phyloP scores from a whole-genome alignment of 2,113 vertebrate genomes.

The Burhinus oedicnemus region DNA sequence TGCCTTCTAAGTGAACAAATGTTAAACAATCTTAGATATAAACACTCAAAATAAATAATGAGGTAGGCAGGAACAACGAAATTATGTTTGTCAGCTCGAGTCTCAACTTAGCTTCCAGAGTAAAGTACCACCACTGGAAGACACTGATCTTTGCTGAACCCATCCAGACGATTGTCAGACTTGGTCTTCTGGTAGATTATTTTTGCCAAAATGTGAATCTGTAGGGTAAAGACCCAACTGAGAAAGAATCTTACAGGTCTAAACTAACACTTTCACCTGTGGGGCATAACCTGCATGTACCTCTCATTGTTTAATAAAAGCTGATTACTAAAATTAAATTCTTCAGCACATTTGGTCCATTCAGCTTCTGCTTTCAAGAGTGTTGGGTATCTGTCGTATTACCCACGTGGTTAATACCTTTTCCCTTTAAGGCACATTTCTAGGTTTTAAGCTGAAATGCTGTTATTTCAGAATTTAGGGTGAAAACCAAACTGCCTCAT shows the following conservation, averaged over 20 bases:
- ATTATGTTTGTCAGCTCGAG: background rate
- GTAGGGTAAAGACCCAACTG: background rate
- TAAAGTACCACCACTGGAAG: background rate
- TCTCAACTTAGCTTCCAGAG: background rate
- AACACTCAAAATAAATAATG: background rate
- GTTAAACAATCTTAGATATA: background rate
- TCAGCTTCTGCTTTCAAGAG: background rate
- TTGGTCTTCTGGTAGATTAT: background rate
- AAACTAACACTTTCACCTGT: background rate
- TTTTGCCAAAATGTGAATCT: background rate
- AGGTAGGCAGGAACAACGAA: background rate
- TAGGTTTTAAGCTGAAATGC: background rate
- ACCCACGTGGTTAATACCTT: background rate
- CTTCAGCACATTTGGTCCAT: background rate
- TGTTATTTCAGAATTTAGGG: background rate
- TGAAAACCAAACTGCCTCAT: background rate
- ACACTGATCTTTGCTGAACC: background rate
- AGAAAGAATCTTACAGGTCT: background rate
- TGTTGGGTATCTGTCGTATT: background rate
- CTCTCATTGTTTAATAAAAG: background rate
- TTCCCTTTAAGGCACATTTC: background rate
- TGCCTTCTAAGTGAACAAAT: background rate
- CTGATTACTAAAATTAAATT: background rate
- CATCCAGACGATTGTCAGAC: background rate
- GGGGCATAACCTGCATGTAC: background rate